These are phyloP conservation scores for Papilio xuthus DNA, from an alignment of 1,140 invertebrate genomes.

Conservation along the genomic window DNA sequence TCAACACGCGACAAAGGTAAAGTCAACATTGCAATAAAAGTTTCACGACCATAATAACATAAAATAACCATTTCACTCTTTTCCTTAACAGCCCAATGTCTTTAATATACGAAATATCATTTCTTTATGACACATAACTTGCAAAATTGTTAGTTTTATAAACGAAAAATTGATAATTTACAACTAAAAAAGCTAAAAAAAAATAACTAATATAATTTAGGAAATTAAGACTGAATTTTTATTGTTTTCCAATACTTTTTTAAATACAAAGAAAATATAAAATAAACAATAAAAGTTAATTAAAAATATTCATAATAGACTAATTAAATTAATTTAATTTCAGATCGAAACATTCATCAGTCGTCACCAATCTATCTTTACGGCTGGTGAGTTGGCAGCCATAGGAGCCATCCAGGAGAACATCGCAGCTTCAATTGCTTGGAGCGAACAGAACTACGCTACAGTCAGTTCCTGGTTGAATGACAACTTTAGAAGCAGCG, in stretches of 20 bases:
- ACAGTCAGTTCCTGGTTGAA: slow-evolving; percentile 62
- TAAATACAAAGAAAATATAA: no score
- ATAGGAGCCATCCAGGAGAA: slow-evolving; percentile 66
- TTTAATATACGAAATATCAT: no score
- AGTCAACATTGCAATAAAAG: background rate
- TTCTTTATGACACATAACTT: no score
- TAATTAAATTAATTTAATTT: background rate
- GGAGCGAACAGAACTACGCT: slow-evolving; percentile 54
- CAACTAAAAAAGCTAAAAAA: no score
- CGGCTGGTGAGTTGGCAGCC: slow-evolving; percentile 65
- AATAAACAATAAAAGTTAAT: no score
- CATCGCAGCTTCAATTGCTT: slow-evolving; percentile 63
- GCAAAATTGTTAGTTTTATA: no score
- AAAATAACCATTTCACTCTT: background rate
- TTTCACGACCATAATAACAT: background rate
- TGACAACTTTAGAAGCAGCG: slow-evolving; percentile 56
- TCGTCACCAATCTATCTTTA: slow-evolving; percentile 56
- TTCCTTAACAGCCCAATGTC: no score
- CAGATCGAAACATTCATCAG: slow-evolving; percentile 58
- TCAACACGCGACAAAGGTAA: slow-evolving; percentile 58
- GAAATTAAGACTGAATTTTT: no score
- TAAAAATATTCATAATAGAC: no score
- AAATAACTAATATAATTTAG: no score
- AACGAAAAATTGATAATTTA: no score
- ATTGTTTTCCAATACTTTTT: no score